Evolutionary conservation across 1,140 invertebrate genomes (phyloP).

Genomic region (Drosophila sucinea): DNA sequence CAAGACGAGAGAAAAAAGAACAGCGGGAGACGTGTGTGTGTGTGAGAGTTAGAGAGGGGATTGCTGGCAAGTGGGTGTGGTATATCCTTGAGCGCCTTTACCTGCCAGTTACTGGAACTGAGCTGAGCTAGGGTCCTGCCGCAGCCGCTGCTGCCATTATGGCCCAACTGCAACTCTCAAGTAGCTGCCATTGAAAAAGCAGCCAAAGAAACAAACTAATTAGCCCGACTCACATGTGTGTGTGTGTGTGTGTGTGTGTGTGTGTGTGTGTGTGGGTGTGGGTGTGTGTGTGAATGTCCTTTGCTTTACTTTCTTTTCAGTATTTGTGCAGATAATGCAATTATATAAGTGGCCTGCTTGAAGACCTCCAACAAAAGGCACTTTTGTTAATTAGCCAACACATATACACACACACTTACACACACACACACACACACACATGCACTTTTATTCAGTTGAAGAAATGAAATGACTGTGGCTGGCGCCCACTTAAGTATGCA

Average conservation of each 20-base stretch:
- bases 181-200: constrained; percentile 61
- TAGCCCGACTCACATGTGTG: constrained; percentile 48
- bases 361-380: constrained; percentile 67
- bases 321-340: constrained; percentile 78
- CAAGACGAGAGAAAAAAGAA: constrained; percentile 44
- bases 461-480: constrained; percentile 16
- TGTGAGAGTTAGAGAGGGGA: constrained; percentile 26
- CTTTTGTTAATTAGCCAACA: constrained; percentile 75
- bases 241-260: constrained; percentile 17
- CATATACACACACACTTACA: constrained; percentile 17
- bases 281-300: constrained; percentile 30
- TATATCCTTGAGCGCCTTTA: constrained; percentile 77
- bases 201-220: constrained; percentile 77
- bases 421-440: constrained; percentile 14
- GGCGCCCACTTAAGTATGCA: constrained; percentile 48
- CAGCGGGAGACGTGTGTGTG: constrained; percentile 35
- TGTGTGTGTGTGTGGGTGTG: constrained; percentile 14
- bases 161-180: constrained; percentile 61
- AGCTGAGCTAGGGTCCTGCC: constrained; percentile 15
- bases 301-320: constrained; percentile 68
- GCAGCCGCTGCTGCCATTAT: constrained; percentile 51
- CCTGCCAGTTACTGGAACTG: constrained; percentile 38
- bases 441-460: neutral
- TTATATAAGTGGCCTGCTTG: constrained; percentile 74
- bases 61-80: constrained; percentile 24